Base-by-base conservation (phyloP, 1,140 invertebrate genomes). In the Coenobita brevimanus region DNA sequence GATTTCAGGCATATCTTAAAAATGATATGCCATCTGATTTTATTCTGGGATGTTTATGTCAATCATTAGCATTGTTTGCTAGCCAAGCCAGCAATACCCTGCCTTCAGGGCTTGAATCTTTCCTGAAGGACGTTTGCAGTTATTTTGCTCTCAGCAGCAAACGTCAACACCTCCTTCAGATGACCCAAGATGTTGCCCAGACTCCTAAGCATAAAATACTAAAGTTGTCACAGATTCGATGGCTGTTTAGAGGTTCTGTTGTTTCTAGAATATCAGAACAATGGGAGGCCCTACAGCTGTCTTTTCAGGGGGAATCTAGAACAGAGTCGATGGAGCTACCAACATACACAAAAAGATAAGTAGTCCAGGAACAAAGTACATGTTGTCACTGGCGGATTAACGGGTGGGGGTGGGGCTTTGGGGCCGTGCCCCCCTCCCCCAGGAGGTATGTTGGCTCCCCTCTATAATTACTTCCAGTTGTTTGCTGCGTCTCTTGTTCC, bases 41-140 rank as follows among this genome's bases (percentile, higher is more conserved):
- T 50, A 21, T 21, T n/a, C 69, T 89, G 8, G 89, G 88, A 36
- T 90, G 88, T 86, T 75, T 89, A 43, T 89, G 81, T 60, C 89
- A 90, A 46, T 90, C 67, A 10, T 89, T 90, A 8, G 71, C 75
- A 38, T 50, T 78, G 30, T 89, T 73, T 62, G 13, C 89, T 38
- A 83, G 76, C 30, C 80, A 89, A 78, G 80, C 87, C 8, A 75
- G 67, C 33, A 38, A 41, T 30, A 36, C 36, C 10, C 43, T 82
- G 6, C 46, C 46, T 8, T 50, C 46, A 8, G 6, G 30, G 60
- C 36, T 82, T 50, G 81, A 43, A 83, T 21, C 41, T 6, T 83
- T 82, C 41, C 24, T 71, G 3, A 71, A 33, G 43, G n/a, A 69
- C 54, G 67, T 83, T 3, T 83, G 62, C 2, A 43, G 41, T 3